Percentiles rank a stretch among this genome's conserved stretches.
Evolutionary conservation across 2,888 invertebrate species (phyloP).

Genomic region (Epiblema foenella): DNA sequence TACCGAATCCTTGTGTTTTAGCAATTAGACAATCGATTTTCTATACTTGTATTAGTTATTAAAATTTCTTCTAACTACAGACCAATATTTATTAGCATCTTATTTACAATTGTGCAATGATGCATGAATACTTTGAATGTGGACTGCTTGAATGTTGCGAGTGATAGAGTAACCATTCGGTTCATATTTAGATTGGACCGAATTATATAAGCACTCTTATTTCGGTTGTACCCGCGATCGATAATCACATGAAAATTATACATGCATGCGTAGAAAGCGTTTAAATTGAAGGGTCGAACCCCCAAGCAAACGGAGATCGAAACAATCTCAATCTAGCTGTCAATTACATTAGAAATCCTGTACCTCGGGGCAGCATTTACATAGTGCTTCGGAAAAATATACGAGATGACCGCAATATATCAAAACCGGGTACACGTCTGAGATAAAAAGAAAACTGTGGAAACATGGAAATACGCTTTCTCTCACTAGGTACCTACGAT

Average conservation of each 20-base stretch:
- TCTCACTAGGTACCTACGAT: not conserved
- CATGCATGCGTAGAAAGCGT: slow-evolving; percentile 28
- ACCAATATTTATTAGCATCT: no score
- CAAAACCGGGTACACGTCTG: slow-evolving; percentile 16
- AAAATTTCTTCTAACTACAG: no score
- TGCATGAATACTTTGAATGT: not conserved
- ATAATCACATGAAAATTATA: slow-evolving; percentile 42
- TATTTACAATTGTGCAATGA: no score
- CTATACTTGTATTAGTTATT: no score
- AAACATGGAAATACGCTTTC: not conserved
- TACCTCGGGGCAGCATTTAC: slow-evolving; percentile 63
- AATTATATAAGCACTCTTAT: slow-evolving; percentile 11
- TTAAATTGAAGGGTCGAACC: slow-evolving; percentile 26
- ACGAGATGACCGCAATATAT: slow-evolving; percentile 1
- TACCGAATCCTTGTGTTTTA: no score
- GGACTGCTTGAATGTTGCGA: not conserved
- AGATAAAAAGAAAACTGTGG: no score
- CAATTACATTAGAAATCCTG: slow-evolving; percentile 79
- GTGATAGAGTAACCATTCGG: not conserved
- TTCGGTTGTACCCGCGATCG: slow-evolving; percentile 13
- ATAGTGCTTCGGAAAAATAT: slow-evolving; percentile 51
- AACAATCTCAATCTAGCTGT: slow-evolving; percentile 65
- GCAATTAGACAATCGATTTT: no score
- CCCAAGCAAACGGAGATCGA: slow-evolving; percentile 13
- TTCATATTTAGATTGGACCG: slow-evolving; percentile 10